Evolutionary conservation across 2,113 vertebrate species (phyloP).

Genomic region (Saguinus imperator): DNA sequence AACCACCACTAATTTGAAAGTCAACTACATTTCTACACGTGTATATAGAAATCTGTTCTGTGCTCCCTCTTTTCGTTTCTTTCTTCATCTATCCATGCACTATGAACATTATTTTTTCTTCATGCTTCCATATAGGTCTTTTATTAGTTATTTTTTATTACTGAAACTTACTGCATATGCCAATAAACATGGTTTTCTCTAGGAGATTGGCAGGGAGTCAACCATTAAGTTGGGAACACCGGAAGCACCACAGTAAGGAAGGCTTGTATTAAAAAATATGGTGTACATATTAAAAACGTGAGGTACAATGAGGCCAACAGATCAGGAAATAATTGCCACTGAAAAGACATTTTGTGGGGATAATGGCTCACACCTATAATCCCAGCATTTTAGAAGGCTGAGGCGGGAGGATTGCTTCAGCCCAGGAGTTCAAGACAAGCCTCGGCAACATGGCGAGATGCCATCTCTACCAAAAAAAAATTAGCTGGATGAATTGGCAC

Average conservation of each 20-base stretch:
- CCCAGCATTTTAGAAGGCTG: no score
- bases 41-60: background rate
- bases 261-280: background rate
- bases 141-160: background rate
- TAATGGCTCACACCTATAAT: no score
- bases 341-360: background rate
- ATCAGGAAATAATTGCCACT: background rate
- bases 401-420: no score
- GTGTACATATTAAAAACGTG: background rate
- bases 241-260: background rate
- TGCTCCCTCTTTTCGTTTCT: background rate
- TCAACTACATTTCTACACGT: background rate
- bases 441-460: no score
- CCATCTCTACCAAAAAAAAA: no score
- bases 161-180: background rate
- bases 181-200: background rate
- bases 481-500: no score
- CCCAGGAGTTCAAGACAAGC: no score
- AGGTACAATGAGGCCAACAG: background rate
- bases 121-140: background rate
- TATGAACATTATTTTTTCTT: background rate
- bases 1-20: constrained; percentile 12
- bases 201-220: background rate
- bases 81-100: background rate
- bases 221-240: background rate